Evolutionary conservation across 2,888 invertebrate species (phyloP), one percentile per base, ranked within the genome.

Genomic region (Andrena bucephala): DNA sequence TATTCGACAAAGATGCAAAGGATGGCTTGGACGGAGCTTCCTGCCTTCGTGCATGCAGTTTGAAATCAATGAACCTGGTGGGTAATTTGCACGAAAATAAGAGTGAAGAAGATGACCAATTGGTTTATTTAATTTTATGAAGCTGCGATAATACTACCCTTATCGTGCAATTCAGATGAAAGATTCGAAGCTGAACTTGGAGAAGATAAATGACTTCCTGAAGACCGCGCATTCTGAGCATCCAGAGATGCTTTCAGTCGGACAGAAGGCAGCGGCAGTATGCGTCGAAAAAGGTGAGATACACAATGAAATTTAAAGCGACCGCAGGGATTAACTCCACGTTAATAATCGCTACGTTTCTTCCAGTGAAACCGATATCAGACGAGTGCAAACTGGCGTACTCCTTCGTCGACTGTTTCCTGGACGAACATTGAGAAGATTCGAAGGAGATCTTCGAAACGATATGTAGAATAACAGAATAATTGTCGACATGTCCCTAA

Each of bases 331-430:
- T 5, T 63, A 1, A 24, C 24, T 6, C 0, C 7, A 16, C 5
- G 10, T 36, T 52, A 31, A 62, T 24, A 42, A 2, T 36, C 10
- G 2, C 1, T 31, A 57, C n/a, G 10, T 59, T 29, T 24, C n/a
- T 48, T 73, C 20, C 20, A 81, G 81, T 24, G 1, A 31, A 65
- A 36, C 0, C 36, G 24, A 3, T 42, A 0, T 0, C 20, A 10
- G 73, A 73, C 33, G 63, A 69, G 13, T 81, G 81, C 68, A 65
- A 80, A 16, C 24, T 31, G 52, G 50, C 73, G 2, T 69, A 10
- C 24, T 0, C 13, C 0, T 52, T 29, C 27, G 0, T 20, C 13
- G 2, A 60, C 2, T 81, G 81, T 27, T 73, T 63, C 16, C 1
- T 80, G 16, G 36, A 48, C 0, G 48, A 71, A 50, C n/a, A 69